phyloP scores from a whole-genome alignment of 2,888 invertebrate genomes.

The Platycnemis pennipes region DNA sequence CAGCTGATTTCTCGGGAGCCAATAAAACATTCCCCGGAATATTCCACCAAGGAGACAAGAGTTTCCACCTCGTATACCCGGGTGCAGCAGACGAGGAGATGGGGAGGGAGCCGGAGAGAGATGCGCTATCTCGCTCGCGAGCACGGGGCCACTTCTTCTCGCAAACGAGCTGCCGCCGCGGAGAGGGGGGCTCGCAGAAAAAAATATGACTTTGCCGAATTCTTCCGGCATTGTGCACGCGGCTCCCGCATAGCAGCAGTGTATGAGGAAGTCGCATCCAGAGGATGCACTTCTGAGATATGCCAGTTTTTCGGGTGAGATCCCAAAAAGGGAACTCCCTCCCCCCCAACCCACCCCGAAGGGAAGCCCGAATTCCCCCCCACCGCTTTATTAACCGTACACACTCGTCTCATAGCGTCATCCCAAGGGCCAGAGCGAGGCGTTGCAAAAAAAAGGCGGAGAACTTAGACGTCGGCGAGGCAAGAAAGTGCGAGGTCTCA shows the following conservation, averaged over 20 bases:
- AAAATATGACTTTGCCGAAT: not conserved
- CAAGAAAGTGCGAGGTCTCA: slow-evolving; percentile 1
- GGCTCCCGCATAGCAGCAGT: not conserved
- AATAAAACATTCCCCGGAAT: not conserved
- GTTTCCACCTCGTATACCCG: not conserved
- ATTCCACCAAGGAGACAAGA: not conserved
- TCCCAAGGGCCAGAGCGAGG: not conserved
- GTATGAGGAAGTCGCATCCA: not conserved
- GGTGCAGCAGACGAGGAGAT: not conserved
- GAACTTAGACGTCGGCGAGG: not conserved
- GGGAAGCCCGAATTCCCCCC: not conserved
- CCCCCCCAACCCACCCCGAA: not conserved
- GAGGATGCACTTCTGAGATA: not conserved
- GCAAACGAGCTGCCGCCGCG: not conserved
- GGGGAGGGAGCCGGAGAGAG: not conserved
- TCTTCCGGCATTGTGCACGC: not conserved
- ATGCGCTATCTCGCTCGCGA: not conserved
- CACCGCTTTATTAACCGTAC: no score
- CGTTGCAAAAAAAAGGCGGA: not conserved
- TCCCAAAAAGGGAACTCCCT: not conserved
- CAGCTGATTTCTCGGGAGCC: not conserved
- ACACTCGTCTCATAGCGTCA: no score
- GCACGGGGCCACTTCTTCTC: not conserved
- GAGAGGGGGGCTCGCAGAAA: not conserved
- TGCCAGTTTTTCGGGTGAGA: not conserved